Evolutionary conservation across 1,140 invertebrate species (phyloP).

Genomic region (Brachionus rubens): DNA sequence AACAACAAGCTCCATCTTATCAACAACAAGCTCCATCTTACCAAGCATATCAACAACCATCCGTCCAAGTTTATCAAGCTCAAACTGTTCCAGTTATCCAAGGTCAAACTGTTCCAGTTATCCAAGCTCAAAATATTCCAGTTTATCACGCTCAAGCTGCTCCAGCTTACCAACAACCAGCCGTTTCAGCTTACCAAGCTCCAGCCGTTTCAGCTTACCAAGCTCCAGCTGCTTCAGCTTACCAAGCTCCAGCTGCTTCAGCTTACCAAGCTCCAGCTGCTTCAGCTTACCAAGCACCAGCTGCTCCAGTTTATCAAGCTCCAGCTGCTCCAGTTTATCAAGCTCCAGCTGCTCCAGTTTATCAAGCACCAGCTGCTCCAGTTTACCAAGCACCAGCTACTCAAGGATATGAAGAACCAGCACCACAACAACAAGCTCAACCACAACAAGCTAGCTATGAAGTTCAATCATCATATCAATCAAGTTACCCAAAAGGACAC

Average conservation of each 20-base stretch:
- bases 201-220: neutral
- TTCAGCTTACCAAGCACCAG: neutral
- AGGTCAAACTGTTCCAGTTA: neutral
- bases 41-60: neutral
- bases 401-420: neutral
- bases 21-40: neutral
- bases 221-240: neutral
- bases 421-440: neutral
- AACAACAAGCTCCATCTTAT: neutral
- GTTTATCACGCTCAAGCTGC: neutral
- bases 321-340: neutral
- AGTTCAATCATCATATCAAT: neutral
- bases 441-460: conserved; percentile 4
- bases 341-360: neutral
- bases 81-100: neutral
- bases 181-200: neutral
- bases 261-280: neutral
- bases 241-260: neutral
- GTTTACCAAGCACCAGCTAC: conserved; percentile 20
- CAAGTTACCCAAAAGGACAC: neutral
- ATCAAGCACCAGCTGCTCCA: neutral
- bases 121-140: neutral
- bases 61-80: neutral
- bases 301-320: neutral
- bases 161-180: neutral